Evolutionary conservation across 2,888 invertebrate species (phyloP), one percentile per base, ranked within the genome.

Genomic region (Ernsta delagoae): DNA sequence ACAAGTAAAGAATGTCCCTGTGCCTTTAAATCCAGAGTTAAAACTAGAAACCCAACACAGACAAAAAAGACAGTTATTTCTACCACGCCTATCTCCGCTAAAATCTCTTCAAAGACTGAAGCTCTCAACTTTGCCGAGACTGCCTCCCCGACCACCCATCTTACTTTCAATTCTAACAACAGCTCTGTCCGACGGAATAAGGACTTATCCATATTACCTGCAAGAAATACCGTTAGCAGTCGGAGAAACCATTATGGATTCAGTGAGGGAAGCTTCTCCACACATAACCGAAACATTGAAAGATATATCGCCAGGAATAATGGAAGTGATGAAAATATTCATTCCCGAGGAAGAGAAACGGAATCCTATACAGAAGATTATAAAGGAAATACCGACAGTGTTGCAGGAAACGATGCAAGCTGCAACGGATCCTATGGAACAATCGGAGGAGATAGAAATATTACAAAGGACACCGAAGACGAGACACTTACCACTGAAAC

Each of bases 161-260:
- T 78, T 92, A 71, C 82, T 92, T 16, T 90, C 92, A 2, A 77
- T 90, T 70, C 84, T 93, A 74, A 93, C 92, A 41, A 88, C 90
- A 72, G 89, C 87, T 64, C 82, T 92, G 45, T 88, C 93, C 70
- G 89, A 93, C 83, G 82, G 85, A 72, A 92, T 93, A 85, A 85
- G 92, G 80, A 83, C 90, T 31, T 92, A 92, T 78, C 93, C 92
- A 3, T 88, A 92, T 69, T 92, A 92, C 79, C 86, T 93, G 70
- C 91, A 92, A 86, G 92, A 93, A 83, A 92, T 93, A 77, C 93
- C 93, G 36, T 76, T 92, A 77, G 92, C 92, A 6, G 79, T 93
- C 59, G 87, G 91, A 71, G 93, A 93, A 76, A 90, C 92, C 0
- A 90, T 93, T 70, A 84, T 91, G 85, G 90, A 91, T 31, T 87